Conservation (phyloP, 2,888 invertebrate species). For the Xestia ashworthii region DNA sequence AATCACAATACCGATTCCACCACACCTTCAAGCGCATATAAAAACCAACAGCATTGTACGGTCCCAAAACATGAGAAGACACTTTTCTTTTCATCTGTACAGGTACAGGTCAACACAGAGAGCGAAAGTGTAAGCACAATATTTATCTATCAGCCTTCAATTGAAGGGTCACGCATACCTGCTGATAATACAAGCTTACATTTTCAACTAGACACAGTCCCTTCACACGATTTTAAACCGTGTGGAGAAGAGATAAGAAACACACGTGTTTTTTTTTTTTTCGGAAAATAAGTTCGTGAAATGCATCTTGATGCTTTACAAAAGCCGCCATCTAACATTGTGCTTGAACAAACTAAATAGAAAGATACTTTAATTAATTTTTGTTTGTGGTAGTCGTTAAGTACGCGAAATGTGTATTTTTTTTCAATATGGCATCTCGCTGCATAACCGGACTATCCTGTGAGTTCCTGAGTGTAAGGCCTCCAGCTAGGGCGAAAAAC, state of each 20-base stretch:
- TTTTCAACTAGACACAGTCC: no score
- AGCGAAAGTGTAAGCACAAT: conserved; percentile 69
- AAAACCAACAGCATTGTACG: neutral
- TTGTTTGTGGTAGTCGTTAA: conserved; percentile 23
- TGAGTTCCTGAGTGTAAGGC: no score
- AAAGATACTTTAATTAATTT: conserved; percentile 42
- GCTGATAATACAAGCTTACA: neutral
- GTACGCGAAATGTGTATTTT: no score
- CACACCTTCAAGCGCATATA: neutral
- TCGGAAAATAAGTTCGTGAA: neutral
- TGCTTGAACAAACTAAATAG: conserved; percentile 47
- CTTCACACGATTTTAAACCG: conserved; percentile 26
- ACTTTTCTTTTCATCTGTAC: conserved; percentile 67
- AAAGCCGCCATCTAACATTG: conserved; percentile 45
- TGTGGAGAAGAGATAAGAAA: neutral
- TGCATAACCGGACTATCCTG: no score
- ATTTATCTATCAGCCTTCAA: conserved; percentile 67
- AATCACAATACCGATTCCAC: neutral
- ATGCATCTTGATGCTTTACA: conserved; percentile 42
- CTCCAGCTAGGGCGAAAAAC: no score
- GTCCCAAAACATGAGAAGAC: conserved; percentile 34
- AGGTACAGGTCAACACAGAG: conserved; percentile 54
- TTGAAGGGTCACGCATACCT: conserved; percentile 64
- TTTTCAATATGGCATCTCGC: no score
- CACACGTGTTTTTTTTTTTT: neutral